A percentile compares a stretch with the other conserved stretches of the same genome.
phyloP scores from a whole-genome alignment of 2,113 vertebrate species.

The Pipra filicauda region DNA sequence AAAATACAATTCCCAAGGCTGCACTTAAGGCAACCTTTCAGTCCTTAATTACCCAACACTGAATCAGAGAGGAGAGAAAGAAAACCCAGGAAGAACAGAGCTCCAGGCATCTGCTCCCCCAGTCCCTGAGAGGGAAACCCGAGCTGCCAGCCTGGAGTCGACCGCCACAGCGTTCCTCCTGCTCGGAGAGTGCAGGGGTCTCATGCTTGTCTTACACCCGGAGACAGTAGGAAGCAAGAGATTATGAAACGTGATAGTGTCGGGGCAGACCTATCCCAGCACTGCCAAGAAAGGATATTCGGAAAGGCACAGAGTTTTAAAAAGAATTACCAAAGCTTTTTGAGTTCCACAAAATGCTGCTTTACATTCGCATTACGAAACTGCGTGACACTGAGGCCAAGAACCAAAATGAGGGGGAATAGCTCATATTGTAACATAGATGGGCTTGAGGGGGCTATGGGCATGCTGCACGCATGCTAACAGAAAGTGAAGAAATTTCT shows the following conservation, averaged over 20 bases:
- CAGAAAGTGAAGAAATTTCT: neutral
- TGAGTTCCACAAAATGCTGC: neutral
- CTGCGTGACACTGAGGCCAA: neutral
- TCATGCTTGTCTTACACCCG: neutral
- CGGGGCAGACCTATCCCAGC: neutral
- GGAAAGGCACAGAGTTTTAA: neutral
- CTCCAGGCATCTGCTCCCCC: neutral
- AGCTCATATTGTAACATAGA: neutral
- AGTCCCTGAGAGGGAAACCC: neutral
- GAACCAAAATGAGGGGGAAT: neutral
- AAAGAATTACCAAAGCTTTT: neutral
- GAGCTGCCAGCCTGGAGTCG: neutral
- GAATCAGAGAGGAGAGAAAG: constrained; percentile 4
- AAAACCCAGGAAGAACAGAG: neutral
- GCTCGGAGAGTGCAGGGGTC: fast-evolving
- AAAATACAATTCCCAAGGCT: constrained; percentile 36
- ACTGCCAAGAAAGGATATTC: neutral
- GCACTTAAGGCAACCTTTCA: constrained; percentile 34
- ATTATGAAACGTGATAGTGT: neutral
- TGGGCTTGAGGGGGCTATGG: neutral
- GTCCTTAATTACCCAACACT: neutral
- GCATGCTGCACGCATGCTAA: neutral
- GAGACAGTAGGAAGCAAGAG: neutral
- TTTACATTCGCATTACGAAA: neutral
- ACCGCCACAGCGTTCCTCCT: neutral